phyloP scores from a whole-genome alignment of 2,888 invertebrate genomes.

The Tetramorium bicarinatum region DNA sequence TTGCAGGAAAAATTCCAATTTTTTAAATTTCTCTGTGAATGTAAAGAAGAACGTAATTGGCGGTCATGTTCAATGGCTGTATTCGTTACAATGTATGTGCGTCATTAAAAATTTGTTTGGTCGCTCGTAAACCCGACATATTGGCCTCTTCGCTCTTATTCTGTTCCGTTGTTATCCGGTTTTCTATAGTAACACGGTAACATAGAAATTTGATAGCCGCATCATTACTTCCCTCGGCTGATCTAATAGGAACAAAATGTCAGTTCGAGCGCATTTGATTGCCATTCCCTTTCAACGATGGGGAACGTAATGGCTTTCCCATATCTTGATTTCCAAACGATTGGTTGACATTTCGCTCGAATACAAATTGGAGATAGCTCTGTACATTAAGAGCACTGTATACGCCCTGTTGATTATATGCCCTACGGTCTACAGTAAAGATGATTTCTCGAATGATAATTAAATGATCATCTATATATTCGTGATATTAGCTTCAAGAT shows the following conservation, averaged over 20 bases:
- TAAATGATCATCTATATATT: not conserved
- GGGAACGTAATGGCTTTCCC: not conserved
- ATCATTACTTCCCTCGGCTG: not conserved
- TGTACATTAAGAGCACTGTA: not conserved
- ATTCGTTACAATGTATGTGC: not conserved
- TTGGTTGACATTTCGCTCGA: conserved; percentile 28
- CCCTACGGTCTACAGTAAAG: not conserved
- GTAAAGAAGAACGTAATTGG: conserved; percentile 19
- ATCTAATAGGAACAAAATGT: conserved; percentile 36
- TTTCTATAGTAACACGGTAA: conserved; percentile 2
- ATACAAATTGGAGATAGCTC: conserved; percentile 37
- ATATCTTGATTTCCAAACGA: conserved; percentile 48
- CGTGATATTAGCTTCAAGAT: not conserved
- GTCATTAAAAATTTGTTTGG: conserved; percentile 32
- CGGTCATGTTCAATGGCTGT: not conserved
- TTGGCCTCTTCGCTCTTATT: not conserved
- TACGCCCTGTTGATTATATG: conserved; percentile 19
- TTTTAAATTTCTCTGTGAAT: not conserved
- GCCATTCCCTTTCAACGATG: conserved; percentile 14
- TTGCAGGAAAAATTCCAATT: not conserved
- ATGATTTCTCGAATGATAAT: not conserved
- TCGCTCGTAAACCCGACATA: conserved; percentile 35
- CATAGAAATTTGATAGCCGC: conserved; percentile 41
- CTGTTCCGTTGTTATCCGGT: not conserved
- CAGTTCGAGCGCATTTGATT: conserved; percentile 27